Percentiles rank a stretch among this genome's conserved stretches.
phyloP scores from a whole-genome alignment of 2,888 invertebrate species.

The Hypomecis atomaria region DNA sequence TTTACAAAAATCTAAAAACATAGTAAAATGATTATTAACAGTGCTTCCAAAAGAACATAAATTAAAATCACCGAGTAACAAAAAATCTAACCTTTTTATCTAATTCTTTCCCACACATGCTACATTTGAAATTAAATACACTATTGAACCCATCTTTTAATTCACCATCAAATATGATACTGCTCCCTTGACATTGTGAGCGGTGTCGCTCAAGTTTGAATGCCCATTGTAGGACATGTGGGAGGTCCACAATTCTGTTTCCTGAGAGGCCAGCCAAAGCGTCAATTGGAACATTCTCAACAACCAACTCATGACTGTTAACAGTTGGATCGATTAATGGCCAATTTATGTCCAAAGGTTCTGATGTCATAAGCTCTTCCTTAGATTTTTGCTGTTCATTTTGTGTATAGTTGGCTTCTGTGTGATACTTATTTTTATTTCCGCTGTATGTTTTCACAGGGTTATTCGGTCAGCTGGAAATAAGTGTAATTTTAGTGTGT shows the following conservation, averaged over 20 bases:
- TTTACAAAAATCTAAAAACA: too few relatives aligned
- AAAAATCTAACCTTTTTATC: too few relatives aligned
- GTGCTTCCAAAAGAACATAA: too few relatives aligned
- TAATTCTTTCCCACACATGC: slow-evolving; percentile 6
- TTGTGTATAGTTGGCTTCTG: slow-evolving; percentile 5
- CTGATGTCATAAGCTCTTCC: background rate
- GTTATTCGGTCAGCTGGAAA: background rate
- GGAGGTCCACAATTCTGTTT: slow-evolving; percentile 3
- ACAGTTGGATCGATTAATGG: slow-evolving; percentile 1
- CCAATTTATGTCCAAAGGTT: too few relatives aligned
- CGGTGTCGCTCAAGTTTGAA: slow-evolving; percentile 9
- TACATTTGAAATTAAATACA: slow-evolving; percentile 8
- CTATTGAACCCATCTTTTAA: slow-evolving; percentile 6
- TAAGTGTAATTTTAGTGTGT: too few relatives aligned
- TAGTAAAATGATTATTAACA: too few relatives aligned
- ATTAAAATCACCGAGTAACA: too few relatives aligned
- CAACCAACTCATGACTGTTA: slow-evolving; percentile 4
- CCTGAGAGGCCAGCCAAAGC: slow-evolving; percentile 3
- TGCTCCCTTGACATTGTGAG: slow-evolving; percentile 2
- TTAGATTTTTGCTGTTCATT: slow-evolving; percentile 6
- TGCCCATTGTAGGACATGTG: slow-evolving; percentile 8
- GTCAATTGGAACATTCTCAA: background rate
- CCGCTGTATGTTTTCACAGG: slow-evolving; percentile 7
- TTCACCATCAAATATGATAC: slow-evolving; percentile 1
- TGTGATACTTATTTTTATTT: slow-evolving; percentile 5